Evolutionary conservation across 2,888 invertebrate species (phyloP).

Genomic region (Glyphotaelius pellucidus): DNA sequence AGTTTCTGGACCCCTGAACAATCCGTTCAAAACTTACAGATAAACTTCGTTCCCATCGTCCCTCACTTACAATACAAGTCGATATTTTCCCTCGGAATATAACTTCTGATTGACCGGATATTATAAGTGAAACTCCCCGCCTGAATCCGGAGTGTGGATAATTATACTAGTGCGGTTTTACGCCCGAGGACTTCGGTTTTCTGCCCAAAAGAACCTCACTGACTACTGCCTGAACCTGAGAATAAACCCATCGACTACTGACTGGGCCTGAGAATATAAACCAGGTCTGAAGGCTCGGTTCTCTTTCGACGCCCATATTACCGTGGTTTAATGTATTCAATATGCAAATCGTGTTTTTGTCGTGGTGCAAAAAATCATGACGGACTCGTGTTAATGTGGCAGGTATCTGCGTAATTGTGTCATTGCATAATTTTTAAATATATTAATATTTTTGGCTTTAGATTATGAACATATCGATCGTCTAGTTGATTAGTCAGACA

Average conservation of each 20-base stretch:
- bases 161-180: constrained; percentile 43
- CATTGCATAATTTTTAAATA: background rate
- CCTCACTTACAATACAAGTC: background rate
- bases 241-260: background rate
- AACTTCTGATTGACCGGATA: background rate
- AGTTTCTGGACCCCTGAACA: background rate
- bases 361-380: background rate
- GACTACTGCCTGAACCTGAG: background rate
- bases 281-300: background rate
- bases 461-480: background rate
- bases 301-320: background rate
- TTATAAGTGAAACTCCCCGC: background rate
- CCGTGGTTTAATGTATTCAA: background rate
- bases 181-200: constrained; percentile 24
- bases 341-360: constrained; percentile 2
- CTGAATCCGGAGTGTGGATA: constrained; percentile 11
- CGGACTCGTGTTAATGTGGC: background rate
- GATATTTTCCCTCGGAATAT: background rate
- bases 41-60: background rate
- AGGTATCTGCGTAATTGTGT: background rate
- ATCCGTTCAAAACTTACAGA: background rate
- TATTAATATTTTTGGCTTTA: background rate
- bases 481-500: no score
- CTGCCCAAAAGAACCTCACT: constrained; percentile 12
- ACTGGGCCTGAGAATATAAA: background rate